These are phyloP conservation scores for Nestor notabilis DNA, from an alignment of 2,113 vertebrate species.

Conservation along the genomic window DNA sequence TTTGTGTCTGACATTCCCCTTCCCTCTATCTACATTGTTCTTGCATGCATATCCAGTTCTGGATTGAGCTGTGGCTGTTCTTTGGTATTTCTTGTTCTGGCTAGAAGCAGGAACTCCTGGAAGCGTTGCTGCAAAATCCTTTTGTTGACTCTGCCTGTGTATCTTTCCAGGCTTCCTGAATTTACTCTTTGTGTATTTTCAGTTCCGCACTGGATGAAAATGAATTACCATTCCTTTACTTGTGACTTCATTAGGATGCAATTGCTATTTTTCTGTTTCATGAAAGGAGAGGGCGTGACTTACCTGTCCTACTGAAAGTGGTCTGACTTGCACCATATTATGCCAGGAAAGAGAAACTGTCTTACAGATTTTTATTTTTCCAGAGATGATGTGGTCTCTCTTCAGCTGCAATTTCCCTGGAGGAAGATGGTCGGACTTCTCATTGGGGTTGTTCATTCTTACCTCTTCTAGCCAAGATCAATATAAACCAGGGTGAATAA, in stretches of 20 bases:
- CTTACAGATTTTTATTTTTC: background rate
- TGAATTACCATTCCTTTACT: background rate
- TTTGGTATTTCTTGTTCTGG: background rate
- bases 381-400: background rate
- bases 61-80: background rate
- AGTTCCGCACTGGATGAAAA: background rate
- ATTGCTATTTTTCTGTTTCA: background rate
- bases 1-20: background rate
- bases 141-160: background rate
- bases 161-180: background rate
- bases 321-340: background rate
- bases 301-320: background rate
- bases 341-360: background rate
- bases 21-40: background rate
- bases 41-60: background rate
- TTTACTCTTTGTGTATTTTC: background rate
- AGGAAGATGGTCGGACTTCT: background rate
- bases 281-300: background rate
- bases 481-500: background rate
- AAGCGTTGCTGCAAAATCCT: background rate
- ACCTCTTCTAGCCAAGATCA: constrained; percentile 13
- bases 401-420: background rate
- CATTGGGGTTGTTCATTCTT: background rate
- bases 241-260: background rate
- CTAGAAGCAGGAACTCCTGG: background rate